phyloP scores from a whole-genome alignment of 2,797 vertebrate genomes.

The Pempheris klunzingeri region DNA sequence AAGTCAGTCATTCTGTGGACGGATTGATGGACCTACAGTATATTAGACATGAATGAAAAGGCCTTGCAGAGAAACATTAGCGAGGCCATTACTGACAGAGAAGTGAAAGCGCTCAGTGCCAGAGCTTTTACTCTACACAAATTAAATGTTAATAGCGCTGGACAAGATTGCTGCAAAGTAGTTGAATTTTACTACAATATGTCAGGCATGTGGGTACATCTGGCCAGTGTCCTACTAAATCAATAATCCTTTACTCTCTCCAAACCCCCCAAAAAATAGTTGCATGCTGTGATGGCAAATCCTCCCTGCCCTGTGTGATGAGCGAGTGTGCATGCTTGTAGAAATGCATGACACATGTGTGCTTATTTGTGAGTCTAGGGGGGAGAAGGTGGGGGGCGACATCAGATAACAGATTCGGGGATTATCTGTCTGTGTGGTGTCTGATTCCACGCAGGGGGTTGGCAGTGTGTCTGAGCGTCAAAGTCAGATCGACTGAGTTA shows the following conservation, averaged over 20 bases:
- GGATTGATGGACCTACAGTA: slow-evolving; percentile 42
- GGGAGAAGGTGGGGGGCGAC: slow-evolving; percentile 22
- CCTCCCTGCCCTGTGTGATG: slow-evolving; percentile 24
- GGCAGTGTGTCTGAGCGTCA: slow-evolving; percentile 43
- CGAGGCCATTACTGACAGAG: slow-evolving; percentile 34
- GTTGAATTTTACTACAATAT: slow-evolving; percentile 12
- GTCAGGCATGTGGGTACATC: slow-evolving; percentile 52
- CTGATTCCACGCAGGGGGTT: slow-evolving; percentile 65
- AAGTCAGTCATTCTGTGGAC: slow-evolving; percentile 23
- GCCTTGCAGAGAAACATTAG: slow-evolving; percentile 47
- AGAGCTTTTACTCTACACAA: slow-evolving; percentile 45
- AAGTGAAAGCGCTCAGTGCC: slow-evolving; percentile 48
- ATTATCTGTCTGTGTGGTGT: slow-evolving; percentile 79
- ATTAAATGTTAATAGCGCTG: slow-evolving; percentile 37
- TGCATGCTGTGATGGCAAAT: slow-evolving; percentile 70
- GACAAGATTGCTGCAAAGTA: slow-evolving; percentile 32
- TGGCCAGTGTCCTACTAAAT: slow-evolving; percentile 67
- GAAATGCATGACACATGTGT: slow-evolving; percentile 31
- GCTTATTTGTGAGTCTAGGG: slow-evolving; percentile 34
- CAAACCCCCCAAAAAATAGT: slow-evolving; percentile 41
- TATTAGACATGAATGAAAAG: slow-evolving; percentile 60
- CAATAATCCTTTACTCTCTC: slow-evolving; percentile 71
- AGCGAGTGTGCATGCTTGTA: slow-evolving; percentile 1
- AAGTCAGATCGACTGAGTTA: slow-evolving; percentile 42
- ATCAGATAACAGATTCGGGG: slow-evolving; percentile 67